Conservation (phyloP, 1,140 invertebrate genomes). For the Berghia stephanieae region DNA sequence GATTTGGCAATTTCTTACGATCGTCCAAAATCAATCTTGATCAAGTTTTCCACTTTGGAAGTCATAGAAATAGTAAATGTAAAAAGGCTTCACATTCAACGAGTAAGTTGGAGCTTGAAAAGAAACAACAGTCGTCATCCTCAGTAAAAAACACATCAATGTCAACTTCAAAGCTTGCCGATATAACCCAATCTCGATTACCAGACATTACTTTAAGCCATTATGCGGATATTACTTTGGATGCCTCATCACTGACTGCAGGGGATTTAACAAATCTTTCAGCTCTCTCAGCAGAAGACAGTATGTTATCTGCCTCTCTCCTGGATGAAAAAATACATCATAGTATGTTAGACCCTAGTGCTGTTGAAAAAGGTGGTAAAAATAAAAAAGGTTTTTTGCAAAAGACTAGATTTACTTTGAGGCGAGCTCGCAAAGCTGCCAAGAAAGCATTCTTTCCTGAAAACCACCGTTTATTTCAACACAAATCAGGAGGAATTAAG, state of each 20-base stretch:
- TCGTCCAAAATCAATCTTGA: constrained; percentile 25
- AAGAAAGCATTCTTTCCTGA: constrained; percentile 40
- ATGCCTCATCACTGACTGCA: constrained; percentile 1
- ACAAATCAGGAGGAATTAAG: constrained; percentile 24
- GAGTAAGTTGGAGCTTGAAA: constrained; percentile 13
- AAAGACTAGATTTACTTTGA: constrained; percentile 37
- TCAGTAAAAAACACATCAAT: constrained; percentile 1
- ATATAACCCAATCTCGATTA: not conserved
- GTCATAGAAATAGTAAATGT: not conserved
- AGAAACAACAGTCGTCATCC: not conserved
- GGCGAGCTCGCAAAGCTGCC: constrained; percentile 34
- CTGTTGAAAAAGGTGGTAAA: constrained; percentile 8
- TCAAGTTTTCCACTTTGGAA: constrained; percentile 20
- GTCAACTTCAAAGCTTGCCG: constrained; percentile 21
- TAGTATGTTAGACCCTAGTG: constrained; percentile 23
- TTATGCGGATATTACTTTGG: constrained; percentile 12
- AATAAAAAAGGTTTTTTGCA: constrained; percentile 27
- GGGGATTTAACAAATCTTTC: constrained; percentile 8
- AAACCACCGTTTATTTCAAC: constrained; percentile 32
- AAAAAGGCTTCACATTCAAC: constrained; percentile 5
- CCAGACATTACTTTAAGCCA: constrained; percentile 29
- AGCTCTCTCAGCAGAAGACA: constrained; percentile 20
- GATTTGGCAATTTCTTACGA: constrained; percentile 23
- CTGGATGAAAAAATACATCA: constrained; percentile 3
- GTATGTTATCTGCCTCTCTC: not conserved